Conservation (phyloP, 2,797 vertebrate genomes). For the Nasua narica region DNA sequence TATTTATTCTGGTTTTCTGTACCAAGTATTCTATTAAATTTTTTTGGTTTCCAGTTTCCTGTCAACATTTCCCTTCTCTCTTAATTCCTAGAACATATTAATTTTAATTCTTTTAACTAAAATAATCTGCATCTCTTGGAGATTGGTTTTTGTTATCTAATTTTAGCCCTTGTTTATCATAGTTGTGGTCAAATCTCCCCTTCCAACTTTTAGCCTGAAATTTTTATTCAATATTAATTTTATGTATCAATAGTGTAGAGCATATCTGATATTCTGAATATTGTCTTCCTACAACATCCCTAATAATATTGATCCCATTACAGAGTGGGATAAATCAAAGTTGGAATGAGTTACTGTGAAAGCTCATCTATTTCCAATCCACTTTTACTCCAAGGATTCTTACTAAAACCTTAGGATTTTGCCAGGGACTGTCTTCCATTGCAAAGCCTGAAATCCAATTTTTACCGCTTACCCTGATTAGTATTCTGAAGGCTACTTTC, state of each 20-base stretch:
- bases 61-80: not conserved
- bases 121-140: not conserved
- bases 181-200: not conserved
- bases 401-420: not conserved
- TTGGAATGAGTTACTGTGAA: not conserved
- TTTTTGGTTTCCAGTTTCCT: not conserved
- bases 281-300: not conserved
- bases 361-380: not conserved
- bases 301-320: not conserved
- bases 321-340: not conserved
- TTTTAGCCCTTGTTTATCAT: not conserved
- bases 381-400: not conserved
- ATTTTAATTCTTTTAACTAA: not conserved
- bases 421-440: not conserved
- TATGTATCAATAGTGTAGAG: not conserved
- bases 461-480: not conserved
- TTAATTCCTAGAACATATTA: not conserved
- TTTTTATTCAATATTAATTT: not conserved
- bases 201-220: not conserved
- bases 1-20: not conserved
- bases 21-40: not conserved
- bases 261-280: not conserved
- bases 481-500: not conserved
- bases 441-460: not conserved
- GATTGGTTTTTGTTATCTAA: not conserved